A percentile compares a stretch with the other conserved stretches of the same genome.
Conservation (phyloP, 2,888 invertebrate genomes). For the Sthenelais limicola region DNA sequence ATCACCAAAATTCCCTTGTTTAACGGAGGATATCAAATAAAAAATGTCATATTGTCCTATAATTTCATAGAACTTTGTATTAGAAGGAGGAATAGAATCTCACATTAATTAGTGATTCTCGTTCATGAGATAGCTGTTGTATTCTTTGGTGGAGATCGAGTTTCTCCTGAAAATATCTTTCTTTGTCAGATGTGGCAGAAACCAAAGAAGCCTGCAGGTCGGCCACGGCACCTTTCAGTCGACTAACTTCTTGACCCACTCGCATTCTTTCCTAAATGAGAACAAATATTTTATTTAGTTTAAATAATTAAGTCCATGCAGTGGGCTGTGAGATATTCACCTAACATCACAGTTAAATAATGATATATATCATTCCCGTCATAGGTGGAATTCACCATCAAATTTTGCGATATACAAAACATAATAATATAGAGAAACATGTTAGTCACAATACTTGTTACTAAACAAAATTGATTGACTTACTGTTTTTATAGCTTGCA, state of each 20-base stretch:
- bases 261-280: slow-evolving; percentile 60
- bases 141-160: slow-evolving; percentile 61
- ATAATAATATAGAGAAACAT: not conserved
- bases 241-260: slow-evolving; percentile 56
- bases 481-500: slow-evolving; percentile 61
- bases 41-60: too few relatives aligned
- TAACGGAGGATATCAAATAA: too few relatives aligned
- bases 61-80: too few relatives aligned
- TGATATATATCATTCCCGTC: too few relatives aligned
- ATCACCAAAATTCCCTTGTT: too few relatives aligned
- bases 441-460: not conserved
- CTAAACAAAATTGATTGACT: slow-evolving; percentile 23
- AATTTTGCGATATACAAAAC: not conserved
- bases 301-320: too few relatives aligned
- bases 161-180: slow-evolving; percentile 64
- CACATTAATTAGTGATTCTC: slow-evolving; percentile 25
- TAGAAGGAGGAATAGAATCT: not conserved
- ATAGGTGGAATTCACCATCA: too few relatives aligned
- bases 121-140: slow-evolving; percentile 55
- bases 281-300: too few relatives aligned
- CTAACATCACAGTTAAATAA: too few relatives aligned
- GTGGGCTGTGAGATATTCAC: too few relatives aligned
- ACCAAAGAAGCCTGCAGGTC: slow-evolving; percentile 60
- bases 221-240: slow-evolving; percentile 58
- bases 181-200: slow-evolving; percentile 60